Evolutionary conservation across 2,797 vertebrate genomes (phyloP), one percentile per base, ranked within the genome.

Genomic region (Trachurus trachurus): DNA sequence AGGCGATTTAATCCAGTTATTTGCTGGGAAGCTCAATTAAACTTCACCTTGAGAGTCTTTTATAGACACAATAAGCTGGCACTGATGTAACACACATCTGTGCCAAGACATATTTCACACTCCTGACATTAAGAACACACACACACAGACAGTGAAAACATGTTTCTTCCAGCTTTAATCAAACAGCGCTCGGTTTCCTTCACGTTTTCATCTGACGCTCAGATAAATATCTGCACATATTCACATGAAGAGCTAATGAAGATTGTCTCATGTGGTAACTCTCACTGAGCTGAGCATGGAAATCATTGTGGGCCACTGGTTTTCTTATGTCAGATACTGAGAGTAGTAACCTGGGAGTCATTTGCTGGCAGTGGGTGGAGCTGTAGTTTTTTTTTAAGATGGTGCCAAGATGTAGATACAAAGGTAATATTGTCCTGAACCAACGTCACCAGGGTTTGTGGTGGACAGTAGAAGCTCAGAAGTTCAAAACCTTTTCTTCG

Each of bases 251-350:
- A 80, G 76, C 74, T 92, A 87, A 91, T 90, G 79, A 86, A 83
- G 85, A 71, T 63, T 86, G 84, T 85, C 47, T 92, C 94, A 95
- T 94, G 92, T 94, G 93, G 91, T 69, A 95, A 78, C 91, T 92
- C 71, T 95, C 91, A 94, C 72, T 72, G 44, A 42, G 74, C 65
- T 64, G 47, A 79, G 80, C 88, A 89, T 95, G 89, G 94, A 95
- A 93, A 84, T 88, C 81, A 94, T 95, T 95, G 94, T 66, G 69
- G 37, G 73, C 80, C 85, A 72, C 78, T 40, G 66, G 65, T 83
- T 84, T 87, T 88, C 83, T 81, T 75, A 82, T 58, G 84, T 74
- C 76, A 84, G 76, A 63, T 82, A 91, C 87, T 92, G 53, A 82
- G 80, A 80, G 80, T 82, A n/a, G 31, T 71, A 85, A 52, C 66